phyloP scores from a whole-genome alignment of 1,140 invertebrate species.

The Drosophila triauraria region DNA sequence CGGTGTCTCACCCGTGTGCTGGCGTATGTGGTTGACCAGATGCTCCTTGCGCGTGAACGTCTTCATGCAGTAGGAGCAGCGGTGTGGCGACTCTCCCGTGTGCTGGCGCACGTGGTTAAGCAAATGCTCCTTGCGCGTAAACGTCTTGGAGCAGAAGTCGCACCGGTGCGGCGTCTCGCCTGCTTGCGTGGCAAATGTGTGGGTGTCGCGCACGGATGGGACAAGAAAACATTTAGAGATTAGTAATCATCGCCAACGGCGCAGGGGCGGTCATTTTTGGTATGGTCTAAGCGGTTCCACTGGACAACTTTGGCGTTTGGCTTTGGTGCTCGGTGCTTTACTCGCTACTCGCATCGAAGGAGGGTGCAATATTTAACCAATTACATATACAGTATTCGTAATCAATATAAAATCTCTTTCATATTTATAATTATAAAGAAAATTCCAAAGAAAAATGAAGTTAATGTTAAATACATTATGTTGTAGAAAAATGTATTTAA shows the following conservation, averaged over 20 bases:
- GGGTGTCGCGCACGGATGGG: constrained; percentile 31
- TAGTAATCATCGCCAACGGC: constrained; percentile 60
- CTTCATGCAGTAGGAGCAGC: constrained; percentile 89
- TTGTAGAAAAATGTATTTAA: too few species aligned
- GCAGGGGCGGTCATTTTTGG: neutral
- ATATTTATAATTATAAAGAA: neutral
- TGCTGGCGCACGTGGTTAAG: constrained; percentile 93
- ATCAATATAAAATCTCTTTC: neutral
- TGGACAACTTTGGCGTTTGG: constrained; percentile 24
- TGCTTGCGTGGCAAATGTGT: constrained; percentile 74
- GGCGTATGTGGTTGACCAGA: constrained; percentile 91
- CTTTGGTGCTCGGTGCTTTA: constrained; percentile 1
- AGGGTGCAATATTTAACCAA: neutral
- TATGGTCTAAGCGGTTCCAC: constrained; percentile 12
- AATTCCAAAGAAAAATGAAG: neutral
- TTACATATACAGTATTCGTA: neutral
- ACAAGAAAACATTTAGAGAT: constrained; percentile 64
- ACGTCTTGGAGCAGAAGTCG: constrained; percentile 93
- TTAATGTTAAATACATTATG: neutral
- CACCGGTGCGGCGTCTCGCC: constrained; percentile 95
- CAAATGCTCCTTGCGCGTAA: constrained; percentile 93
- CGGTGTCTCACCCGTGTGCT: constrained; percentile 94
- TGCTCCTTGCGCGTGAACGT: constrained; percentile 92
- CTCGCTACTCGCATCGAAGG: neutral
- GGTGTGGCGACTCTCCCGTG: constrained; percentile 88